phyloP scores from a whole-genome alignment of 2,113 vertebrate genomes.

The Gadus macrocephalus region DNA sequence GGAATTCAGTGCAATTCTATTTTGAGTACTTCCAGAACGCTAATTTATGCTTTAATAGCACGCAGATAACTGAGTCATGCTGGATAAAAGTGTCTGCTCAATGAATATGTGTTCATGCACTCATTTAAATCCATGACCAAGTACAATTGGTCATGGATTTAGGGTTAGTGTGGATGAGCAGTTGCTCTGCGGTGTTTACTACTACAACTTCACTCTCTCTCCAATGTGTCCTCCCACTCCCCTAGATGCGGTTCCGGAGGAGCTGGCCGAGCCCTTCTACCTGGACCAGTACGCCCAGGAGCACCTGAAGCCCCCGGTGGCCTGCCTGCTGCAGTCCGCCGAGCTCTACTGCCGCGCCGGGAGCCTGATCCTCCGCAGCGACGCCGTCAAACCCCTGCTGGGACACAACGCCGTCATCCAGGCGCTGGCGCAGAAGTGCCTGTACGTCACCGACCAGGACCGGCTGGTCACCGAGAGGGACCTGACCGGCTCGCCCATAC shows the following conservation, averaged over 20 bases:
- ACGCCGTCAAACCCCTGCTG: constrained; percentile 91
- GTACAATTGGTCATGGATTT: too few species aligned
- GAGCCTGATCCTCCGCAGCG: constrained; percentile 94
- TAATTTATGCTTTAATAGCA: too few species aligned
- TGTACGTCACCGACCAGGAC: constrained; percentile 96
- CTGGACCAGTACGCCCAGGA: constrained; percentile 97
- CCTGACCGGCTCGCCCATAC: constrained; percentile 89
- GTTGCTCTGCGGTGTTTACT: background rate
- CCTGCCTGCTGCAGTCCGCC: constrained; percentile 88
- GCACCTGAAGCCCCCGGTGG: constrained; percentile 94
- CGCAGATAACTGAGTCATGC: too few species aligned
- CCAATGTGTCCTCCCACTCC: background rate
- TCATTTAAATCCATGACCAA: too few species aligned
- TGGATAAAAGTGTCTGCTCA: background rate
- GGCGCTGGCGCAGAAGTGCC: constrained; percentile 94
- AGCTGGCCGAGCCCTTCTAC: constrained; percentile 89
- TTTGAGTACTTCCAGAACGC: too few species aligned
- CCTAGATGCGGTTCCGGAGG: constrained; percentile 89
- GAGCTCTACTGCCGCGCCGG: constrained; percentile 96
- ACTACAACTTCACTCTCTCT: background rate
- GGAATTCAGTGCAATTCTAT: too few species aligned
- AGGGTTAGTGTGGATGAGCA: too few species aligned
- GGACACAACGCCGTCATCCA: constrained; percentile 98
- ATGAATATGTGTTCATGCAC: too few species aligned
- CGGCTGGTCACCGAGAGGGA: constrained; percentile 93